phyloP scores from a whole-genome alignment of 92 coral and sea anemone species.

The Heteractis magnifica region DNA sequence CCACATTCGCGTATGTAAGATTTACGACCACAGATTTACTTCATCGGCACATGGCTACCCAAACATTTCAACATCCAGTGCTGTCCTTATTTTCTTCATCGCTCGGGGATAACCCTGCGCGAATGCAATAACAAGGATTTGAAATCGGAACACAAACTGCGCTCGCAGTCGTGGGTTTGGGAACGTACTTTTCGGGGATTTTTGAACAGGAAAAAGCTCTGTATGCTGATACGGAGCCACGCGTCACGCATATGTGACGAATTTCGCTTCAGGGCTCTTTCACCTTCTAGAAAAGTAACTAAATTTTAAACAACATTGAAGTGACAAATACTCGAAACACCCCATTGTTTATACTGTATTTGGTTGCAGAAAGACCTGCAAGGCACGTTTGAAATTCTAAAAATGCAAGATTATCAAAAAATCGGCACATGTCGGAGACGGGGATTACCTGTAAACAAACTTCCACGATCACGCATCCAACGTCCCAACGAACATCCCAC shows the following conservation, averaged over 20 bases:
- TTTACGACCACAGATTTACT: too few species aligned
- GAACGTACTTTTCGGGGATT: background rate
- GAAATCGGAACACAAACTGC: too few species aligned
- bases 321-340: background rate
- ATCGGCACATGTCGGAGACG: background rate
- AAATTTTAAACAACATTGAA: background rate
- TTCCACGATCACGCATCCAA: background rate
- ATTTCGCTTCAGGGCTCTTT: background rate
- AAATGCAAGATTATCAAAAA: background rate
- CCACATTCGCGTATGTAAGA: too few species aligned
- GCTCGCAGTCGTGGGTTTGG: too few species aligned
- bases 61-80: too few species aligned
- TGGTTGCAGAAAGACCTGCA: background rate
- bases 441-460: background rate
- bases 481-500: background rate
- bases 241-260: background rate
- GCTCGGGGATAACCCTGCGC: too few species aligned
- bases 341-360: slow-evolving; percentile 4
- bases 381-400: background rate
- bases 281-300: background rate
- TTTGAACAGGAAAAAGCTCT: background rate
- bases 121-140: too few species aligned
- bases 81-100: too few species aligned
- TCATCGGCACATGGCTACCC: too few species aligned
- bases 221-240: background rate